phyloP scores from a whole-genome alignment of 2,797 vertebrate genomes.

The Chelon auratus region DNA sequence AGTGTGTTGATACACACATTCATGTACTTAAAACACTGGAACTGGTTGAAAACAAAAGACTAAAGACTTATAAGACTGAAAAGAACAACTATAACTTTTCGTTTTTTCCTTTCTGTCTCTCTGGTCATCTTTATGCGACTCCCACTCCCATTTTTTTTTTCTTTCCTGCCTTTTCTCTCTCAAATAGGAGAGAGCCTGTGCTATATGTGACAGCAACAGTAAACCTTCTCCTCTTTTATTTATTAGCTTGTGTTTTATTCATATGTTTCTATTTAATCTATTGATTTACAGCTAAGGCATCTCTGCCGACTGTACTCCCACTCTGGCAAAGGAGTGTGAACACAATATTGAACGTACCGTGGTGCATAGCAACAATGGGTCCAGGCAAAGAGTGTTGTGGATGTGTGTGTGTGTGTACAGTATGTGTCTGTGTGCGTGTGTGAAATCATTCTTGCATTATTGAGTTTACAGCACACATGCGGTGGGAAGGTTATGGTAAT shows the following conservation, averaged over 20 bases:
- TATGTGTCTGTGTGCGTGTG: conserved; percentile 19
- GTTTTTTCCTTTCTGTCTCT: conserved; percentile 25
- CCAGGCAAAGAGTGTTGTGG: conserved; percentile 17
- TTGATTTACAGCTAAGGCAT: conserved; percentile 78
- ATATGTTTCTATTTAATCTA: conserved; percentile 80
- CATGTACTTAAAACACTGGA: no score
- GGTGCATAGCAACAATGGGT: conserved; percentile 59
- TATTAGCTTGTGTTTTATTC: conserved; percentile 80
- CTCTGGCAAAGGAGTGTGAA: conserved; percentile 71
- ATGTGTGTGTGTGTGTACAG: conserved; percentile 25
- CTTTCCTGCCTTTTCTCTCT: not conserved
- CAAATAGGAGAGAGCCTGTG: conserved; percentile 18
- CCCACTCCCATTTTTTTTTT: not conserved
- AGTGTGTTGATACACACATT: not conserved
- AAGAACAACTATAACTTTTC: conserved; percentile 12
- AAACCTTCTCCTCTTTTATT: conserved; percentile 77
- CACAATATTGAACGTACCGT: conserved; percentile 78
- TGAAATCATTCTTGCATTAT: conserved; percentile 71
- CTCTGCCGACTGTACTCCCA: conserved; percentile 62
- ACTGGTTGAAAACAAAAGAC: not conserved
- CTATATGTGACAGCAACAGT: conserved; percentile 55
- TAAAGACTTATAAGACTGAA: not conserved
- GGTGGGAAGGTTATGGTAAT: conserved; percentile 75
- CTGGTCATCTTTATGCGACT: conserved; percentile 23
- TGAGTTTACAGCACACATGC: conserved; percentile 74